Evolutionary conservation across 2,888 invertebrate species (phyloP).

Genomic region (Beris morrisii): DNA sequence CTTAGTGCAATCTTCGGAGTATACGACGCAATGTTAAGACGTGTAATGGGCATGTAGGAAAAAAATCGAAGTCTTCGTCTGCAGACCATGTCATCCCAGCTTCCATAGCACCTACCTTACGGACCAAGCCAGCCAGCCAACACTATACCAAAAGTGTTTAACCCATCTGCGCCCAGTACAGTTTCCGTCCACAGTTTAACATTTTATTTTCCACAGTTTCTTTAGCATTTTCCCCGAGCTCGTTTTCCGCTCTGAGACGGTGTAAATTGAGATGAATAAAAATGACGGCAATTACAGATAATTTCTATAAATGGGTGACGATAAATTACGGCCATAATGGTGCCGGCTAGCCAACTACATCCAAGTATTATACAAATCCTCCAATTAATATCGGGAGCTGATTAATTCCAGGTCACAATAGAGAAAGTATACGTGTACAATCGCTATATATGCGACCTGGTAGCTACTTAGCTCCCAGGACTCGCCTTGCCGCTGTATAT

Average conservation of each 20-base stretch:
- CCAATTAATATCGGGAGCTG: constrained; percentile 36
- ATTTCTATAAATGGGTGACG: constrained; percentile 38
- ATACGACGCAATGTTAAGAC: background rate
- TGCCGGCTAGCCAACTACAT: constrained; percentile 32
- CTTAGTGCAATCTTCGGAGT: background rate
- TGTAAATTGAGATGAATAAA: constrained; percentile 39
- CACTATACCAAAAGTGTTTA: background rate
- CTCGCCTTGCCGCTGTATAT: too few species aligned
- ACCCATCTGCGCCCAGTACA: too few species aligned
- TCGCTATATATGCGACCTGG: too few species aligned
- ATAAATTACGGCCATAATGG: constrained; percentile 38
- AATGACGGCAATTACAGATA: constrained; percentile 40
- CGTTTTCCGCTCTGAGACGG: constrained; percentile 18
- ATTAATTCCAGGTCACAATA: constrained; percentile 38
- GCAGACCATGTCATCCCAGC: too few species aligned
- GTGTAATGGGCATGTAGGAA: background rate
- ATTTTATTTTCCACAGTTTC: constrained; percentile 4
- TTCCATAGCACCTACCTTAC: background rate
- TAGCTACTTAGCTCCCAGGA: too few species aligned
- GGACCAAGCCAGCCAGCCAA: background rate
- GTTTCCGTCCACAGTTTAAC: background rate
- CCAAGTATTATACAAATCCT: constrained; percentile 33
- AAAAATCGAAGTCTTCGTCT: too few species aligned
- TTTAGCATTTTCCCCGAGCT: background rate
- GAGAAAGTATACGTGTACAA: too few species aligned